Evolutionary conservation across 1,140 invertebrate genomes (phyloP).

Genomic region (Bombus breviceps): DNA sequence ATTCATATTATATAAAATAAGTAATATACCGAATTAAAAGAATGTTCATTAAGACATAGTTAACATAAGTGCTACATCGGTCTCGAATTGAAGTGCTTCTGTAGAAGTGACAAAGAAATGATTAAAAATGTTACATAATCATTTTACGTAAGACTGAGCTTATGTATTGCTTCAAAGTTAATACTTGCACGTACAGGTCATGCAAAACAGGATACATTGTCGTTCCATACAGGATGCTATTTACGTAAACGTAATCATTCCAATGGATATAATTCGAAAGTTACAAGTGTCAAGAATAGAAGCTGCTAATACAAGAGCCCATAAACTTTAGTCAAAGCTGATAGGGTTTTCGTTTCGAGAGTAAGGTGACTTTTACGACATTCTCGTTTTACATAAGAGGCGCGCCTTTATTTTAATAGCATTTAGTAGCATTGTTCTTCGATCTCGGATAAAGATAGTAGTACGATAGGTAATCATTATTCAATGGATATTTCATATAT

Average conservation of each 20-base stretch:
- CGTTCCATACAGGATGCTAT: neutral
- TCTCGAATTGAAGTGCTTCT: neutral
- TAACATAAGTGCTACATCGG: neutral
- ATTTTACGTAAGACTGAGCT: conserved; percentile 42
- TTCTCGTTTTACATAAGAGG: conserved; percentile 44
- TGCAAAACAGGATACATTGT: neutral
- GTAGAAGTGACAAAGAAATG: conserved; percentile 17
- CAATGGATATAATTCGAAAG: neutral
- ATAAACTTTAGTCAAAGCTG: conserved; percentile 7
- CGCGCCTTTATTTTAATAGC: conserved; percentile 72
- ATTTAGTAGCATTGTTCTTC: conserved; percentile 45
- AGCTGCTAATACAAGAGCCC: neutral
- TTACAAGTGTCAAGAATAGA: neutral
- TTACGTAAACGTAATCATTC: neutral
- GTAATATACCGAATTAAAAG: neutral
- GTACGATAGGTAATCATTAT: conserved; percentile 16
- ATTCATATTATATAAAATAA: neutral
- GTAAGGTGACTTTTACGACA: conserved; percentile 17
- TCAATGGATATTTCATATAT: conserved; percentile 4
- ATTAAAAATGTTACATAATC: conserved; percentile 50
- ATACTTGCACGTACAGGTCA: neutral
- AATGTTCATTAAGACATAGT: neutral
- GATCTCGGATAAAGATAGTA: conserved; percentile 55
- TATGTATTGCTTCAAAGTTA: neutral
- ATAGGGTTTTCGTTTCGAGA: conserved; percentile 32